Evolutionary conservation across 2,888 invertebrate species (phyloP).

Genomic region (Drepanosiphum platanoidis): DNA sequence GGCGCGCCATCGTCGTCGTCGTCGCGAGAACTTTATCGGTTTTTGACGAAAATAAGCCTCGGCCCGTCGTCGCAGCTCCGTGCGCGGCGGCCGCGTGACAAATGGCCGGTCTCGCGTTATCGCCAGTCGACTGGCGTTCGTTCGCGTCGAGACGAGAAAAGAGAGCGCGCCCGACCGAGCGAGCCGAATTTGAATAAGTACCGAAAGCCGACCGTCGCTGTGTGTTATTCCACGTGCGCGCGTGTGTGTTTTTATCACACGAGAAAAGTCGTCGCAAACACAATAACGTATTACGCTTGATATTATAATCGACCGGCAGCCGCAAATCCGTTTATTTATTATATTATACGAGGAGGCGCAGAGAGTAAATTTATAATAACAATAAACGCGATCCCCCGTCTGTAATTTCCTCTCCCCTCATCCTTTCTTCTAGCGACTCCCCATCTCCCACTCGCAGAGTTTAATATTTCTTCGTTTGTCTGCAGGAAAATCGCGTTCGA

Average conservation of each 20-base stretch:
- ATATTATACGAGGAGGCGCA: not conserved
- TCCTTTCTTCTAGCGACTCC: no score
- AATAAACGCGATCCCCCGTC: no score
- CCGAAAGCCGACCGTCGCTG: not conserved
- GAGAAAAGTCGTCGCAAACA: not conserved
- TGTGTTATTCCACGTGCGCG: not conserved
- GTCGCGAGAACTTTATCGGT: not conserved
- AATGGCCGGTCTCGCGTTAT: constrained; percentile 39
- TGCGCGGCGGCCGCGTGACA: not conserved
- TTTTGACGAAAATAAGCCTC: not conserved
- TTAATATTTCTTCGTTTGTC: no score
- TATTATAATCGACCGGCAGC: constrained; percentile 26
- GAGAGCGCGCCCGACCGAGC: not conserved
- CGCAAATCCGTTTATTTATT: constrained; percentile 46
- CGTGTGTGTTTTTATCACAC: constrained; percentile 4
- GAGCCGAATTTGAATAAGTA: constrained; percentile 31
- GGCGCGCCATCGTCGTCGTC: no score
- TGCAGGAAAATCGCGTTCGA: no score
- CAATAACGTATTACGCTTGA: not conserved
- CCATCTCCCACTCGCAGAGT: no score
- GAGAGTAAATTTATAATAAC: not conserved
- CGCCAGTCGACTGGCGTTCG: constrained; percentile 10
- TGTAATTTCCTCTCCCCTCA: no score
- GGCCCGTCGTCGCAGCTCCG: not conserved
- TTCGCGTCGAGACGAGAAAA: not conserved